These are phyloP conservation scores for Neoascia interrupta DNA, from an alignment of 2,888 invertebrate genomes.

Conservation along the genomic window DNA sequence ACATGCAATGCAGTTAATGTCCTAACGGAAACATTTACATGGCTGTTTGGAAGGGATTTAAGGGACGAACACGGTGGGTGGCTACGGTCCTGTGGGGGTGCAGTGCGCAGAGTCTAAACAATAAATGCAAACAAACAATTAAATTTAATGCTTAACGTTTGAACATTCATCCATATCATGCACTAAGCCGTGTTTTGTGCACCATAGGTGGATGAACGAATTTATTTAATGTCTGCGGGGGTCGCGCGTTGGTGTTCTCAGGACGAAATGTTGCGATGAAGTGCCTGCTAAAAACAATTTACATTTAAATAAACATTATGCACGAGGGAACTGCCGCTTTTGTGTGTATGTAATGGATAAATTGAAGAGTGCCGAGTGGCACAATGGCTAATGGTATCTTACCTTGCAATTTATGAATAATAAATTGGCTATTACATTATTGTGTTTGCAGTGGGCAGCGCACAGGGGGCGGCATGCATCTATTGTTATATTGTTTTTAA, in stretches of 20 bases:
- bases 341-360: constrained; percentile 4
- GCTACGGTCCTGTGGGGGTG: not conserved
- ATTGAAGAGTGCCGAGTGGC: constrained; percentile 34
- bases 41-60: constrained; percentile 34
- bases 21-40: constrained; percentile 67
- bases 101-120: constrained; percentile 18
- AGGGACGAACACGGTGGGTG: constrained; percentile 15
- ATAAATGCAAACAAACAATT: constrained; percentile 68
- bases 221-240: constrained; percentile 6
- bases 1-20: constrained; percentile 67
- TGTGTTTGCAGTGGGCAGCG: not conserved
- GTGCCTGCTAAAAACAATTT: constrained; percentile 49
- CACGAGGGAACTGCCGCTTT: constrained; percentile 22
- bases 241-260: not conserved
- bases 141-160: constrained; percentile 62
- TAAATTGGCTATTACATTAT: constrained; percentile 44
- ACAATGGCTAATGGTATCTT: constrained; percentile 44
- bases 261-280: not conserved
- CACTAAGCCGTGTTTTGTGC: constrained; percentile 2
- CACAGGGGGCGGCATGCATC: constrained; percentile 5
- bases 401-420: constrained; percentile 54
- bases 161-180: constrained; percentile 62
- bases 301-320: constrained; percentile 60
- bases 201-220: constrained; percentile 5
- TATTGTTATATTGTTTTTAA: constrained; percentile 27